Evolutionary conservation across 1,140 invertebrate species (phyloP).

Genomic region (Aphelinus atriplicis): DNA sequence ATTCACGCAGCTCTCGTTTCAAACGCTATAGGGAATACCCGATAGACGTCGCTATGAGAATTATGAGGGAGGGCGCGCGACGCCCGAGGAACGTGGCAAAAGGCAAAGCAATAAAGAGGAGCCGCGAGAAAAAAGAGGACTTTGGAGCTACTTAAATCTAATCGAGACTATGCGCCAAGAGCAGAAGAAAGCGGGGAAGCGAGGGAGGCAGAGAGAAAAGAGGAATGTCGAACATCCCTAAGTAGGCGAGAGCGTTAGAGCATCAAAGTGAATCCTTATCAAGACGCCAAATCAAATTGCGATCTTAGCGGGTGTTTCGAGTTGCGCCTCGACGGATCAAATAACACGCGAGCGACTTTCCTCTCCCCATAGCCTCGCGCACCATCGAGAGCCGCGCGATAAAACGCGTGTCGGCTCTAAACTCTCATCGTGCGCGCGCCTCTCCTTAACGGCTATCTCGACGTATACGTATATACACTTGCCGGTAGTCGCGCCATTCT

Average conservation of each 20-base stretch:
- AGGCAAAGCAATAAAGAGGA: too few relatives aligned
- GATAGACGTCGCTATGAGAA: too few relatives aligned
- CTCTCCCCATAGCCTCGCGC: not conserved
- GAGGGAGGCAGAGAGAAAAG: not conserved
- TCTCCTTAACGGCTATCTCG: too few relatives aligned
- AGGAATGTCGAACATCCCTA: slow-evolving; percentile 7
- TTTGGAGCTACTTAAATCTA: too few relatives aligned
- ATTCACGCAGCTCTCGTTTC: too few relatives aligned
- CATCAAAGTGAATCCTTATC: slow-evolving; percentile 36
- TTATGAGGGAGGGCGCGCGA: not conserved
- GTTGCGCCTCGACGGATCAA: too few relatives aligned
- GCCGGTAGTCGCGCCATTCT: slow-evolving; percentile 20
- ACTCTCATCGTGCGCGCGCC: not conserved
- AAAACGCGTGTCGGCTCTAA: slow-evolving; percentile 18
- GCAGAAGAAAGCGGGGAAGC: not conserved
- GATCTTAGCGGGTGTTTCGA: not conserved
- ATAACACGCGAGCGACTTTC: not conserved
- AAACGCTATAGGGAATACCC: too few relatives aligned
- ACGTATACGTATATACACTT: not conserved
- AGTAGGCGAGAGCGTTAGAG: slow-evolving; percentile 17
- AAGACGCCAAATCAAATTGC: slow-evolving; percentile 25
- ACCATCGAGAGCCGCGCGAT: not conserved
- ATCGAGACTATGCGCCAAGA: too few relatives aligned
- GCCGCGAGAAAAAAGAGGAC: too few relatives aligned
- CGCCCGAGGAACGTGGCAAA: too few relatives aligned